Base-by-base conservation (phyloP, 2,888 invertebrate species). In the Eupithecia dodoneata region DNA sequence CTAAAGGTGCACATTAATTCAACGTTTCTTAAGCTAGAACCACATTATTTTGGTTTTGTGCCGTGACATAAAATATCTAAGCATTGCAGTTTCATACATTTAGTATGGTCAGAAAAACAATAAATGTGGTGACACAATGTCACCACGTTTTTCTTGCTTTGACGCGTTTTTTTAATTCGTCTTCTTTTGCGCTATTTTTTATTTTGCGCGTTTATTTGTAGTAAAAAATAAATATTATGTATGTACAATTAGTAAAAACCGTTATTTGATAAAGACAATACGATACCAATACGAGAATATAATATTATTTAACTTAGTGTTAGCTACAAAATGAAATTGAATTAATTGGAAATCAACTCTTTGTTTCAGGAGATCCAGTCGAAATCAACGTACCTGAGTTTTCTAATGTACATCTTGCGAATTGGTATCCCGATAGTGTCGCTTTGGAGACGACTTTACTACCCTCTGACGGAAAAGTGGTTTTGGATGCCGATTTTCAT, bases 401-500 rank as follows among this genome's bases (percentile, higher is more conserved):
- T 94, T 87, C 91, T 81, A 0, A 93, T 94, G 94, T 95, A 93
- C 80, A 52, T 94, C 18, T 75, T 95, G 76, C 88, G 94, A 76
- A 90, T 94, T 80, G 84, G 89, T 12, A 83, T 94, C 30, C 94
- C 94, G 0, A 83, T 89, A 13, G 2, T 94, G 47, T 88, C 89
- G 2, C 85, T 94, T 0, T 93, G 91, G 88, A 93, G 91, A 80
- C 89, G 89, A 30, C 83, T 93, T 42, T 94, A 94, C 80, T 85
- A 91, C 12, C 92, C 93, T 0, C 79, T 94, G 42, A 94, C 92
- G 79, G 86, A 88, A 67, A 91, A 88, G 80, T 94, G 90, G 83
- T 92, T 91, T 76, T 93, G 91, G 92, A 91, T 93, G 83, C 95
- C 95, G 0, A 91, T 93, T 55, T 76, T 93, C 6, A 87, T 93